Evolutionary conservation across 2,797 vertebrate genomes (phyloP), one percentile per base, ranked within the genome.

Genomic region (Alosa sapidissima): DNA sequence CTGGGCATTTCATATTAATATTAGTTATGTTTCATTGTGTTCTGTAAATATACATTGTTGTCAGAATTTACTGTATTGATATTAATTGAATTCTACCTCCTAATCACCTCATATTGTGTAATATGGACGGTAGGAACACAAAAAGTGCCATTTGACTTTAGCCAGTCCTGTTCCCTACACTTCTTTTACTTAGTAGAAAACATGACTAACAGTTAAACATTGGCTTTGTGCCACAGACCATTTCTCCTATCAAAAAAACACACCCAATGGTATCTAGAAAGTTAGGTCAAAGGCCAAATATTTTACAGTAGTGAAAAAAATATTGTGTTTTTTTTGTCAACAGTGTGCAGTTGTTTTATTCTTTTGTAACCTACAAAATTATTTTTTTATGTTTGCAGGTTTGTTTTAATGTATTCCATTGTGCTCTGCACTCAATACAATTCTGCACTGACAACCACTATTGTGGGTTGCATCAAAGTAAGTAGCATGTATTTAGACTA

Each of bases 401-500:
- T 99, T 88, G 92, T 99, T 88, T 88, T 99, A 87, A 99, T 99
- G 98, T 99, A 98, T 82, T 97, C 98, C 83, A 99, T 96, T 0
- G 97, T 99, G 33, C 96, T 99, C 3, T 99, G 98, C 88, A 99
- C 98, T 19, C 98, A 99, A 85, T 97, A 99, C 91, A 99, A 99
- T 90, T 99, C 98, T 6, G 98, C 98, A 48, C 94, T 99, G 19
- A 99, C 98, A 19, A 99, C 98, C 52, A 97, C 97, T 21, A 99
- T 99, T 24, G 97, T 99, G 86, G 98, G 98, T 87, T 99, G 98
- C 90, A 96, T 99, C 92, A 99, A 99, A 96, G 98, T 99, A 85
- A 93, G 94, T 72, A 28, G 6, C 11, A 21, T 0, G 33, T 36
- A 55, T 84, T n/a, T 33, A 16, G 5, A 78, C 21, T 49, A 6